These are phyloP conservation scores for Sardinella longiceps DNA, from an alignment of 2,797 vertebrate species.

Conservation along the genomic window DNA sequence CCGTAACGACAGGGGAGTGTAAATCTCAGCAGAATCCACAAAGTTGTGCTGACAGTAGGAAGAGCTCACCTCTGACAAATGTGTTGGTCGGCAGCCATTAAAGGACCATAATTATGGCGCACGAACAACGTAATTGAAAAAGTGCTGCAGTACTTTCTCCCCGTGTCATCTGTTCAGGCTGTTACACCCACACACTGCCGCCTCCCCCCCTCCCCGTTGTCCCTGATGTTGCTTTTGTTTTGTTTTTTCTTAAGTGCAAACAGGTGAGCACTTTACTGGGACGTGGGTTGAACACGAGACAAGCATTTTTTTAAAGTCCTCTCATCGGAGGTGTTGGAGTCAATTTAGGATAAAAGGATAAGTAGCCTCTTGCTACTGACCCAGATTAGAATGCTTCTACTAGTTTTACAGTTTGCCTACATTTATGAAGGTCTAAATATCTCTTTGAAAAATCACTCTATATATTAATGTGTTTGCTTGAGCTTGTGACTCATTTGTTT, in stretches of 20 bases:
- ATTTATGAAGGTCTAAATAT: not conserved
- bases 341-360: not conserved
- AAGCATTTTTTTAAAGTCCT: not conserved
- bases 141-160: constrained; percentile 54
- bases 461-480: not conserved
- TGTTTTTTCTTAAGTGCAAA: constrained; percentile 20
- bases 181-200: constrained; percentile 36
- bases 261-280: not conserved
- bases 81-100: constrained; percentile 58
- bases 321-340: not conserved
- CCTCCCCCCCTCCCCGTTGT: no score
- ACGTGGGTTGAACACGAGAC: not conserved
- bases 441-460: not conserved
- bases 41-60: constrained; percentile 70
- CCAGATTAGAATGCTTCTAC: not conserved
- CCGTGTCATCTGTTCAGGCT: constrained; percentile 49
- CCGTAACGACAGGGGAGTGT: constrained; percentile 68
- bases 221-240: not conserved
- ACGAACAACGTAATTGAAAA: constrained; percentile 59
- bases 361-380: not conserved
- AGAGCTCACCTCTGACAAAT: constrained; percentile 70
- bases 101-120: constrained; percentile 68
- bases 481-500: not conserved
- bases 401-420: not conserved
- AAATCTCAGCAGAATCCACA: constrained; percentile 76